phyloP scores from a whole-genome alignment of 2,113 vertebrate genomes.

The Malurus cyaneus region DNA sequence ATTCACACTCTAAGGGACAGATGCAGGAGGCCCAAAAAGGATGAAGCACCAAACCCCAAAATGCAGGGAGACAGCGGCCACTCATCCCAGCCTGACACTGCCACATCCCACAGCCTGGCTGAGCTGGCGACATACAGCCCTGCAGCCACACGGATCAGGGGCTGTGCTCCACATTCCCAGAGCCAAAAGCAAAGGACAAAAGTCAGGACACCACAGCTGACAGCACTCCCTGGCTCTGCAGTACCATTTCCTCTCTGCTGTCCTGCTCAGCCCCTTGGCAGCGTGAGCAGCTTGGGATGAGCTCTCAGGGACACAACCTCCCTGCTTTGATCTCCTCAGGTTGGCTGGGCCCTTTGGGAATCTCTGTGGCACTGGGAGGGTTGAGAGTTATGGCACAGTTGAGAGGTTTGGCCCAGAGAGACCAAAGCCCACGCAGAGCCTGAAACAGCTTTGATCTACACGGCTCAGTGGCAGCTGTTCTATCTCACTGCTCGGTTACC shows the following conservation, averaged over 20 bases:
- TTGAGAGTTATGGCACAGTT: accelerated
- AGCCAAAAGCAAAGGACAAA: background rate
- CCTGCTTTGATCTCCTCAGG: background rate
- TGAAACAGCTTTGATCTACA: background rate
- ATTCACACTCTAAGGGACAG: accelerated
- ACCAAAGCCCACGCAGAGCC: background rate
- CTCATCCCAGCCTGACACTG: background rate
- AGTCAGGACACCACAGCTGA: background rate
- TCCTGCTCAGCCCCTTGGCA: background rate
- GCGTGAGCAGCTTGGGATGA: accelerated
- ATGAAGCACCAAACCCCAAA: background rate
- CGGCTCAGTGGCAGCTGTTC: background rate
- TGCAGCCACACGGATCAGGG: background rate
- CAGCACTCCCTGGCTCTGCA: too few relatives aligned
- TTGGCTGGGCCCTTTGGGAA: accelerated
- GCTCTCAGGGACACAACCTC: background rate
- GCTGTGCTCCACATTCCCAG: background rate
- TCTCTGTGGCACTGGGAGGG: background rate
- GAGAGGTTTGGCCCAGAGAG: background rate
- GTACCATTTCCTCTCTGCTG: accelerated
- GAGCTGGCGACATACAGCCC: background rate
- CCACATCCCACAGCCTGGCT: background rate
- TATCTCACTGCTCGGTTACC: background rate
- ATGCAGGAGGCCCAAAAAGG: accelerated
- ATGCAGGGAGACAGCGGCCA: accelerated